phyloP scores from a whole-genome alignment of 2,113 vertebrate genomes.

The Anhinga rufa region DNA sequence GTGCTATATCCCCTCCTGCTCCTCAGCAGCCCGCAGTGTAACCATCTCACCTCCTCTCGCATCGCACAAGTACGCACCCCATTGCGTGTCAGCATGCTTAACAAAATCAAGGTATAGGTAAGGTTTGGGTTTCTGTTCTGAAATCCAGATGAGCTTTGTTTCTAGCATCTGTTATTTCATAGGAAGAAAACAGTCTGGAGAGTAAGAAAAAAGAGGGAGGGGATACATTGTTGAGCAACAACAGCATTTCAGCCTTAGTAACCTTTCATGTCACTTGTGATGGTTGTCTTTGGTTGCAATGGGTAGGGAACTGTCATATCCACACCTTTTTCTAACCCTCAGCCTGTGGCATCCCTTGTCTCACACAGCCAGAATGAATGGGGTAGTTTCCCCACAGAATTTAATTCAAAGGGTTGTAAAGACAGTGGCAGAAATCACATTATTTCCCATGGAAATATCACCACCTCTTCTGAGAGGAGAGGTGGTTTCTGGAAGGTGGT shows the following conservation, averaged over 20 bases:
- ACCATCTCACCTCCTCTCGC: not conserved
- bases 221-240: not conserved
- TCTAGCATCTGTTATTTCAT: not conserved
- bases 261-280: not conserved
- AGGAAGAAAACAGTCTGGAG: not conserved
- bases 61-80: accelerated
- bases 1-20: not conserved
- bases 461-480: not conserved
- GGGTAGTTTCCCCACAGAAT: not conserved
- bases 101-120: not conserved
- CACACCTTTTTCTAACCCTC: not conserved
- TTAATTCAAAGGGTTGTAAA: not conserved
- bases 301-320: not conserved
- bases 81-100: not conserved
- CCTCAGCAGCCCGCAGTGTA: not conserved
- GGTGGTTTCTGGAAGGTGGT: not conserved
- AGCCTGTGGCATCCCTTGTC: not conserved
- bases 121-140: not conserved
- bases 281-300: not conserved
- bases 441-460: not conserved
- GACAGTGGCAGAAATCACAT: not conserved
- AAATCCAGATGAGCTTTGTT: not conserved
- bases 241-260: not conserved
- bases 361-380: not conserved
- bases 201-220: not conserved